A percentile compares a stretch with the other conserved stretches of the same genome.
phyloP scores from a whole-genome alignment of 2,113 vertebrate genomes.

The Pluvialis apricaria region DNA sequence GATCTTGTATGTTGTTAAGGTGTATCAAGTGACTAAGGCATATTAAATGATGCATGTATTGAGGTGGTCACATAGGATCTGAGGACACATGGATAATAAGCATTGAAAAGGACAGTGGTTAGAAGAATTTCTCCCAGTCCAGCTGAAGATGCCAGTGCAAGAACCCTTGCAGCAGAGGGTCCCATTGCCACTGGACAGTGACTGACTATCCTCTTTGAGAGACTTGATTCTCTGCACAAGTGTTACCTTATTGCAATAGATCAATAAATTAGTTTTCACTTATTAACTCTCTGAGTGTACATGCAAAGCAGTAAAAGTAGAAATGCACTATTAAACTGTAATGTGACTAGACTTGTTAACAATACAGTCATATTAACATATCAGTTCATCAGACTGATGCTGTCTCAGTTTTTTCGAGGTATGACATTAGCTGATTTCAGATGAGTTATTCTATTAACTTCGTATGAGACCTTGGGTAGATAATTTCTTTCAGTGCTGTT shows the following conservation, averaged over 20 bases:
- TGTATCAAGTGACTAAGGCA: background rate
- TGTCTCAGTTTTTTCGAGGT: background rate
- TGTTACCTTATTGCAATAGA: background rate
- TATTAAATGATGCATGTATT: background rate
- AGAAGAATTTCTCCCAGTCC: background rate
- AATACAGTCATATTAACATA: background rate
- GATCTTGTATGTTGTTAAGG: background rate
- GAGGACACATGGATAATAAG: background rate
- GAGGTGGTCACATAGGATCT: background rate
- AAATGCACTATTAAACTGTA: background rate
- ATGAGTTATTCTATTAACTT: background rate
- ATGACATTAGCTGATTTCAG: background rate
- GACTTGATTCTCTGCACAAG: background rate
- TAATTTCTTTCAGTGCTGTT: background rate
- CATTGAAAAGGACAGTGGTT: background rate
- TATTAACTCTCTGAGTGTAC: background rate
- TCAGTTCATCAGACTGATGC: background rate
- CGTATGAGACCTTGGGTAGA: background rate
- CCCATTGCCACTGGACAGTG: background rate
- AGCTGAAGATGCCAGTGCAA: background rate
- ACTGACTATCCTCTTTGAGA: background rate
- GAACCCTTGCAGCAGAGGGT: background rate
- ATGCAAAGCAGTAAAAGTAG: background rate
- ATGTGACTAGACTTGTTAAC: background rate
- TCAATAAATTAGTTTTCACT: background rate